These are phyloP conservation scores for Hydrocynus forskahlii DNA, from an alignment of 2,797 vertebrate species.

Conservation along the genomic window DNA sequence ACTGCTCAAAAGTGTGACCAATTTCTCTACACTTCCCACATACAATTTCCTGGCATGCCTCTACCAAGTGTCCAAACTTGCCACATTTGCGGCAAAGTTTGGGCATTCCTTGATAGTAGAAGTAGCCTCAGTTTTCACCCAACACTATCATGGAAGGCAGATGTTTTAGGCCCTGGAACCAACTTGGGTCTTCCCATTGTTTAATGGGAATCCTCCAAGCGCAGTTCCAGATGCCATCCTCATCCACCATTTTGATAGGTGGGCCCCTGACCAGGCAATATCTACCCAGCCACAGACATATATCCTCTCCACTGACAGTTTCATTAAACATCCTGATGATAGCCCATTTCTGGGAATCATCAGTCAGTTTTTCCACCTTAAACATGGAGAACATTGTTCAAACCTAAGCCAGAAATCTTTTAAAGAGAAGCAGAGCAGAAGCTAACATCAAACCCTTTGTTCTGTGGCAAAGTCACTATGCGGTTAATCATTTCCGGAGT, in stretches of 20 bases:
- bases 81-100: slow-evolving; percentile 42
- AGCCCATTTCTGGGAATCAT: slow-evolving; percentile 16
- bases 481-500: background rate
- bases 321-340: slow-evolving; percentile 41
- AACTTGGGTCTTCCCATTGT: slow-evolving; percentile 8
- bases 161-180: slow-evolving; percentile 13
- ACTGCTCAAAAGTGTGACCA: slow-evolving; percentile 32
- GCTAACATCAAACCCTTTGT: background rate
- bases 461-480: background rate
- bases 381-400: background rate
- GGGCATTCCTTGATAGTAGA: slow-evolving; percentile 33
- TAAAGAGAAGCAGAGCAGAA: background rate
- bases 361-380: slow-evolving; percentile 19
- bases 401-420: background rate
- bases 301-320: slow-evolving; percentile 13
- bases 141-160: slow-evolving; percentile 29
- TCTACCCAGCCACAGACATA: slow-evolving; percentile 30
- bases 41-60: slow-evolving; percentile 17
- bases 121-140: slow-evolving; percentile 29
- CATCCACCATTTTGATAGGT: slow-evolving; percentile 24
- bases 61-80: background rate
- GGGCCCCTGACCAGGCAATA: slow-evolving; percentile 7
- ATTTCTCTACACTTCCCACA: slow-evolving; percentile 40
- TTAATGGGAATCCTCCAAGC: slow-evolving; percentile 39
- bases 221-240: slow-evolving; percentile 46